Conservation (phyloP, 2,888 invertebrate genomes). For the Mythimna albipuncta region DNA sequence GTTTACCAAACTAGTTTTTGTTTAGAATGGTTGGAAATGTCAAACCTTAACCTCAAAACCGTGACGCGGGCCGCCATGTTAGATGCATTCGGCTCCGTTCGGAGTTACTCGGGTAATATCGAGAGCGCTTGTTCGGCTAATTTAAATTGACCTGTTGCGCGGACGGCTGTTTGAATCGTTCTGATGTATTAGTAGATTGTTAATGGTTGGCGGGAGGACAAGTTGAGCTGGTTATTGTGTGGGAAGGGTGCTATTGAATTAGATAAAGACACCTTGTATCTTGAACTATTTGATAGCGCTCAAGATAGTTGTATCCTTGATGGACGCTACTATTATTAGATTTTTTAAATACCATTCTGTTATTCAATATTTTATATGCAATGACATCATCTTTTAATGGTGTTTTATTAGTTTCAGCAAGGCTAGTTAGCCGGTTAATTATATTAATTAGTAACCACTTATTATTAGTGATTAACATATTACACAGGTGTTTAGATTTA, state of each 20-base stretch:
- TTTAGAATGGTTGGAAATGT: constrained; percentile 86
- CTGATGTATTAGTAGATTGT: constrained; percentile 53
- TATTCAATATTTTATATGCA: constrained; percentile 36
- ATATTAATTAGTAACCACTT: constrained; percentile 14
- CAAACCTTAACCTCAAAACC: constrained; percentile 91
- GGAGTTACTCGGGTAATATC: constrained; percentile 74
- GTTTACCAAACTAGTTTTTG: constrained; percentile 65
- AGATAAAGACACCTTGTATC: constrained; percentile 84
- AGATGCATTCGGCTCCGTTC: constrained; percentile 79
- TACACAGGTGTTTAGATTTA: constrained; percentile 36
- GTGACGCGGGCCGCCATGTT: constrained; percentile 86
- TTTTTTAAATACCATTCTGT: constrained; percentile 52
- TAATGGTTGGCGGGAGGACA: constrained; percentile 68
- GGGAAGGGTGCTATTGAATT: constrained; percentile 80
- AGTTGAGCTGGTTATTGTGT: constrained; percentile 68
- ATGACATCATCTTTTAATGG: constrained; percentile 47
- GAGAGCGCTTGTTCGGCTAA: constrained; percentile 69
- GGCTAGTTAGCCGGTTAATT: constrained; percentile 16
- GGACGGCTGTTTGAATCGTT: constrained; percentile 44
- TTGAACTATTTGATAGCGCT: constrained; percentile 79
- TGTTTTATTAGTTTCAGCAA: constrained; percentile 11
- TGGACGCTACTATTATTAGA: constrained; percentile 62
- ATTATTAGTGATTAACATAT: constrained; percentile 9
- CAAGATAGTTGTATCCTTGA: constrained; percentile 69
- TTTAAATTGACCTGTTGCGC: constrained; percentile 70